Evolutionary conservation across 2,888 invertebrate species (phyloP).

Genomic region (Caenorhabditis sp.): DNA sequence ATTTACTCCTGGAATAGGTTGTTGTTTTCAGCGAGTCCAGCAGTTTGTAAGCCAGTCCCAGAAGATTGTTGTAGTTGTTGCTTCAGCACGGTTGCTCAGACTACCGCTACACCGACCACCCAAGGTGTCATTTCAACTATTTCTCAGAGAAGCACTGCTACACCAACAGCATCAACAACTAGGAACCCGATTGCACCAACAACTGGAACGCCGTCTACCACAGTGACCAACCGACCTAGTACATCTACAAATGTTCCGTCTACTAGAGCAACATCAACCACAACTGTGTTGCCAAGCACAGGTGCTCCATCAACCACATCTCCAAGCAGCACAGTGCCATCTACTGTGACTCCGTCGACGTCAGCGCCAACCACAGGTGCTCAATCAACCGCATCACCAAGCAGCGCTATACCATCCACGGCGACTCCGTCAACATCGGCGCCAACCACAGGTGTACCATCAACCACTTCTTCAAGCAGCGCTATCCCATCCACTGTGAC

Average conservation of each 20-base stretch:
- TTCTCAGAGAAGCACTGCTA: not conserved
- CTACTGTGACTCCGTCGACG: slow-evolving; percentile 2
- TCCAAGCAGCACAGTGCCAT: not conserved
- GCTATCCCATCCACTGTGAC: not conserved
- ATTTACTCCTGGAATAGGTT: not conserved
- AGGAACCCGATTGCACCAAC: not conserved
- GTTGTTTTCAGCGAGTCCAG: not conserved
- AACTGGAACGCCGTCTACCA: slow-evolving; percentile 6
- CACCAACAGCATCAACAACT: not conserved
- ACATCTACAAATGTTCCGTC: not conserved
- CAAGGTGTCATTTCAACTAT: not conserved
- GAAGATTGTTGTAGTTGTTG: not conserved
- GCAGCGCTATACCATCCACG: slow-evolving; percentile 1
- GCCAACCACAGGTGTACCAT: not conserved
- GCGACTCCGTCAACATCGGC: too few species aligned
- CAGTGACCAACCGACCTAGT: not conserved
- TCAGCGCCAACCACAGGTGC: slow-evolving; percentile 5
- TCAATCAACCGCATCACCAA: slow-evolving; percentile 2
- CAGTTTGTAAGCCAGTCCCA: not conserved
- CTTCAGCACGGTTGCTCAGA: not conserved
- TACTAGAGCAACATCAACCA: not conserved
- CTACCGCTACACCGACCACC: not conserved
- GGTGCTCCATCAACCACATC: not conserved
- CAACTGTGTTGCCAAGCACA: not conserved
- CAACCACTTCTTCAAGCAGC: not conserved